phyloP scores from a whole-genome alignment of 2,888 invertebrate genomes.

The Harpagoxenus sublaevis region DNA sequence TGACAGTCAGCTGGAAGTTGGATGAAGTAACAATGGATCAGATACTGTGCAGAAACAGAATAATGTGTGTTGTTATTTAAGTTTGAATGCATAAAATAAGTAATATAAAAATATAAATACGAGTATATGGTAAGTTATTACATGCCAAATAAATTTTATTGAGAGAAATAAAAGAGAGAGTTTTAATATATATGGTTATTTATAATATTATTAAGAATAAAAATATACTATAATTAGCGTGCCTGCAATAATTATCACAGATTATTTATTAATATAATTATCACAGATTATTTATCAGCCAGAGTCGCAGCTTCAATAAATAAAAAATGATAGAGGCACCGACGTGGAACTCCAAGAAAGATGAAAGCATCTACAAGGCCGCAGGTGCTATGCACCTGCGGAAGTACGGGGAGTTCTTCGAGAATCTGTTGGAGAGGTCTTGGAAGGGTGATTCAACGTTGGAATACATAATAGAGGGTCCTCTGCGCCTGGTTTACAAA shows the following conservation, averaged over 20 bases:
- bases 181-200: not conserved
- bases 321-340: slow-evolving; percentile 83
- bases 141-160: not conserved
- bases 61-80: not conserved
- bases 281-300: not conserved
- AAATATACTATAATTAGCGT: not conserved
- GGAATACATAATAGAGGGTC: slow-evolving; percentile 82
- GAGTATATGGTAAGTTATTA: not conserved
- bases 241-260: not conserved
- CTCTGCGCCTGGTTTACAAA: slow-evolving; percentile 83
- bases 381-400: slow-evolving; percentile 88
- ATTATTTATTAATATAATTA: not conserved
- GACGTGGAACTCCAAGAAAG: slow-evolving; percentile 80
- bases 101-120: not conserved
- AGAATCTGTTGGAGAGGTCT: slow-evolving; percentile 84
- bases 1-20: not conserved
- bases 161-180: not conserved
- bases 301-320: not conserved
- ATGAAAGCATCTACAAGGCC: slow-evolving; percentile 84
- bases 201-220: not conserved
- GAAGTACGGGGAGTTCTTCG: slow-evolving; percentile 87
- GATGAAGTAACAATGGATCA: not conserved
- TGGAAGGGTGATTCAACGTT: slow-evolving; percentile 76
- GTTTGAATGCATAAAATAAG: not conserved
- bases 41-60: not conserved